Evolutionary conservation across 2,888 invertebrate species (phyloP).

Genomic region (Tribolium freemani): DNA sequence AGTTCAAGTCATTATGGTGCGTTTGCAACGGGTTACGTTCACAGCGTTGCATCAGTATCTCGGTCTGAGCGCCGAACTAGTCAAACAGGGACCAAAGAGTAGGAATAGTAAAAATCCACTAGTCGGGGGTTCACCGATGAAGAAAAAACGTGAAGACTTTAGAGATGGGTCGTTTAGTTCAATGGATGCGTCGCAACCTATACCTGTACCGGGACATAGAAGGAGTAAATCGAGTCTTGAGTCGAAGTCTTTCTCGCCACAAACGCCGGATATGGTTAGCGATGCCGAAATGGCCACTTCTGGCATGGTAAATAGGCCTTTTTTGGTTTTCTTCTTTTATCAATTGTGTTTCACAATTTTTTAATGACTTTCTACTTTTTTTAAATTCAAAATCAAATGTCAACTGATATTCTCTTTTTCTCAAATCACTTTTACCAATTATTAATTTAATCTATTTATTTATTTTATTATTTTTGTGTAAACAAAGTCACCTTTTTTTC

Average conservation of each 20-base stretch:
- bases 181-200: constrained; percentile 61
- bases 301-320: constrained; percentile 20
- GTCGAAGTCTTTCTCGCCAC: constrained; percentile 62
- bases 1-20: constrained; percentile 96
- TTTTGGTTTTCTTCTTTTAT: too few relatives aligned
- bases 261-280: constrained; percentile 75
- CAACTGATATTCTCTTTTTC: too few relatives aligned
- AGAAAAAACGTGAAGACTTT: constrained; percentile 63
- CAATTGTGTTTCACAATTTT: too few relatives aligned
- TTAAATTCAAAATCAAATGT: too few relatives aligned
- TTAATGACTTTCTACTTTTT: too few relatives aligned
- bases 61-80: constrained; percentile 94
- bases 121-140: constrained; percentile 68
- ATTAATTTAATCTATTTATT: too few relatives aligned
- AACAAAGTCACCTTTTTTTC: too few relatives aligned
- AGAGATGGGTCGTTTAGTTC: constrained; percentile 49
- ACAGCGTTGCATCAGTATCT: constrained; percentile 98
- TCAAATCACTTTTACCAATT: too few relatives aligned
- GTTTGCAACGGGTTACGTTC: constrained; percentile 97
- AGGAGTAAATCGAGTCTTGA: constrained; percentile 65
- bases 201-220: constrained; percentile 65
- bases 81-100: constrained; percentile 73
- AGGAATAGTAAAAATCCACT: constrained; percentile 60
- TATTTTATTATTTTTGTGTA: too few relatives aligned
- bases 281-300: constrained; percentile 64